phyloP scores from a whole-genome alignment of 2,797 vertebrate genomes.

The Clarias platycephalus region DNA sequence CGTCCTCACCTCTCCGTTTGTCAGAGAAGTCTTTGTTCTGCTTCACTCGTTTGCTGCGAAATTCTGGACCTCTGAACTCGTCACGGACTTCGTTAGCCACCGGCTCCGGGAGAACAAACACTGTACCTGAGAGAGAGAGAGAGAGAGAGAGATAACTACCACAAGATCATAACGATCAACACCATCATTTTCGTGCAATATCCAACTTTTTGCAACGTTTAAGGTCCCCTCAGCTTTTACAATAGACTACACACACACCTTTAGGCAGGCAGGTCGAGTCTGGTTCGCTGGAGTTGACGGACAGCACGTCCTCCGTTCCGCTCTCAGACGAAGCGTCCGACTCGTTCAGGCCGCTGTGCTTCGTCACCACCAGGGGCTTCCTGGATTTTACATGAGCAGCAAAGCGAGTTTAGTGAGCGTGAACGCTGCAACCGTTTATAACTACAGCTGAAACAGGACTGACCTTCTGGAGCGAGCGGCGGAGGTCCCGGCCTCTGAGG shows the following conservation, averaged over 20 bases:
- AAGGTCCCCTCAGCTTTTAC: neutral
- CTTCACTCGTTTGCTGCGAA: conserved; percentile 84
- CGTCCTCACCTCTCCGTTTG: conserved; percentile 86
- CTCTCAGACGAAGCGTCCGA: conserved; percentile 83
- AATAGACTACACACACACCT: conserved; percentile 72
- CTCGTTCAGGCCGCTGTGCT: conserved; percentile 90
- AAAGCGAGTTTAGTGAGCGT: neutral
- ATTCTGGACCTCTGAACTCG: conserved; percentile 98
- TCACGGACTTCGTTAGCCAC: conserved; percentile 92
- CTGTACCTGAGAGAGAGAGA: conserved; percentile 79
- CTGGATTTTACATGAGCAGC: conserved; percentile 64
- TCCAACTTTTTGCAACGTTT: neutral
- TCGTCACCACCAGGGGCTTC: conserved; percentile 91
- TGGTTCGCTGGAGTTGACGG: conserved; percentile 80
- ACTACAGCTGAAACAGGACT: conserved; percentile 52
- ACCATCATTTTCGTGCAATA: neutral
- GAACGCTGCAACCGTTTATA: neutral
- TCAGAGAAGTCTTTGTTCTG: conserved; percentile 84
- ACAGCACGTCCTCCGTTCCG: conserved; percentile 75
- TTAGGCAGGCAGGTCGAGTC: conserved; percentile 90
- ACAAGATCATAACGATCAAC: neutral
- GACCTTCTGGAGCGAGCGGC: conserved; percentile 88
- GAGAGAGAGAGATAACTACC: neutral
- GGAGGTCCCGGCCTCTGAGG: conserved; percentile 73
- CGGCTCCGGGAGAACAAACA: conserved; percentile 91